phyloP scores from a whole-genome alignment of 2,113 vertebrate species.

The Epinephelus lanceolatus region DNA sequence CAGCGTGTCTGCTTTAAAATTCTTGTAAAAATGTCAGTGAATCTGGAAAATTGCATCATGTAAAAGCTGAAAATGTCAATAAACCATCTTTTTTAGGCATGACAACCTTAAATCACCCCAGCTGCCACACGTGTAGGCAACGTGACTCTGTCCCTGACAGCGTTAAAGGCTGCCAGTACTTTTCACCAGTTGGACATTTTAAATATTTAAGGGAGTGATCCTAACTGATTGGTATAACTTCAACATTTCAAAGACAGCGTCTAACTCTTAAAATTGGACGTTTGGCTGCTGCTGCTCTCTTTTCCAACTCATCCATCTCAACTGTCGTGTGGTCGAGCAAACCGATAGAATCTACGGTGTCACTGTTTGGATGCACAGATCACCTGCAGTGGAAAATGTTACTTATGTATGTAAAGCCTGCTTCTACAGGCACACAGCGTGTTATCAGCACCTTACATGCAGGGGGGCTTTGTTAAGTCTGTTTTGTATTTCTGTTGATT shows the following conservation, averaged over 20 bases:
- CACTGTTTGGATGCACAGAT: constrained; percentile 52
- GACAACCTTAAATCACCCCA: constrained; percentile 32
- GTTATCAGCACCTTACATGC: not conserved
- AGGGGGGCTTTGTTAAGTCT: not conserved
- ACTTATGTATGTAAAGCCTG: constrained; percentile 27
- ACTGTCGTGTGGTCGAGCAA: constrained; percentile 33
- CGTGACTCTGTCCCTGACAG: constrained; percentile 27
- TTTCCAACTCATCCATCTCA: constrained; percentile 66
- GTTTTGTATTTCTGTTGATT: constrained; percentile 48
- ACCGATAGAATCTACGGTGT: constrained; percentile 60
- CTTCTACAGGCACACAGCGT: not conserved
- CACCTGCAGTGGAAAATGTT: constrained; percentile 71
- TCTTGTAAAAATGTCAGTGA: not conserved
- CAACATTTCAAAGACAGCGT: constrained; percentile 43
- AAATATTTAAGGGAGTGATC: constrained; percentile 72
- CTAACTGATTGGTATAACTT: constrained; percentile 63
- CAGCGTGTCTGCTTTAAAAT: not conserved
- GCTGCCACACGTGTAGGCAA: constrained; percentile 19
- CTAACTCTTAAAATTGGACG: constrained; percentile 44
- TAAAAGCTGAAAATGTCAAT: not conserved
- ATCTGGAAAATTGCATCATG: not conserved
- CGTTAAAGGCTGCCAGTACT: constrained; percentile 40
- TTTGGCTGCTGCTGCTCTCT: constrained; percentile 45
- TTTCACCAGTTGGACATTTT: constrained; percentile 70
- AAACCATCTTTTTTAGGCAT: not conserved